phyloP scores from a whole-genome alignment of 2,888 invertebrate species.

The Lymantria monacha region DNA sequence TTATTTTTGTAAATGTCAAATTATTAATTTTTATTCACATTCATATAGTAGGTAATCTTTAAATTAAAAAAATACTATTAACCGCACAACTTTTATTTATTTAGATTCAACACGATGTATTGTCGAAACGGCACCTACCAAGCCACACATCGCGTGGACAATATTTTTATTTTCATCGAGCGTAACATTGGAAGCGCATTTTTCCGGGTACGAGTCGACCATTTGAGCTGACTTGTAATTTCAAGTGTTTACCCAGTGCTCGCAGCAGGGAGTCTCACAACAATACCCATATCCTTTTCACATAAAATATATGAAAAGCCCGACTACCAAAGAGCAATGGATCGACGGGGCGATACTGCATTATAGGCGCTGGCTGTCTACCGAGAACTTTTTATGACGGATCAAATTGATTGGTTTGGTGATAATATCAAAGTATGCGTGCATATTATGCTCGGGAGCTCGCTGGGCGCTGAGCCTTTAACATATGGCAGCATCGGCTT shows the following conservation, averaged over 20 bases:
- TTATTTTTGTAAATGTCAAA: not conserved
- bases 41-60: constrained; percentile 6
- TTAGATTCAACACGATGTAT: constrained; percentile 11
- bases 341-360: constrained; percentile 72
- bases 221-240: constrained; percentile 75
- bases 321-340: constrained; percentile 69
- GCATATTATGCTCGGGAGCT: constrained; percentile 55
- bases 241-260: constrained; percentile 77
- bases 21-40: constrained; percentile 4
- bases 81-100: constrained; percentile 6
- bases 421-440: constrained; percentile 73
- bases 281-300: constrained; percentile 81
- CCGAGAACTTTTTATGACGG: constrained; percentile 80
- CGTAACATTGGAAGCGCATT: constrained; percentile 80
- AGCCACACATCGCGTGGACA: constrained; percentile 43
- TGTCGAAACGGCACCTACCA: constrained; percentile 12
- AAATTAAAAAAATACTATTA: constrained; percentile 10
- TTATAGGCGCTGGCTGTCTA: constrained; percentile 70
- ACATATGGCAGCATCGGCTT: constrained; percentile 41
- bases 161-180: constrained; percentile 68
- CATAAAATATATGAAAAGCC: constrained; percentile 81
- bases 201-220: constrained; percentile 51
- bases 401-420: constrained; percentile 81
- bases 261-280: constrained; percentile 74
- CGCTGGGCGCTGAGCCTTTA: constrained; percentile 35